These are phyloP conservation scores for Halichoerus grypus DNA, from an alignment of 2,113 vertebrate species.

Conservation along the genomic window DNA sequence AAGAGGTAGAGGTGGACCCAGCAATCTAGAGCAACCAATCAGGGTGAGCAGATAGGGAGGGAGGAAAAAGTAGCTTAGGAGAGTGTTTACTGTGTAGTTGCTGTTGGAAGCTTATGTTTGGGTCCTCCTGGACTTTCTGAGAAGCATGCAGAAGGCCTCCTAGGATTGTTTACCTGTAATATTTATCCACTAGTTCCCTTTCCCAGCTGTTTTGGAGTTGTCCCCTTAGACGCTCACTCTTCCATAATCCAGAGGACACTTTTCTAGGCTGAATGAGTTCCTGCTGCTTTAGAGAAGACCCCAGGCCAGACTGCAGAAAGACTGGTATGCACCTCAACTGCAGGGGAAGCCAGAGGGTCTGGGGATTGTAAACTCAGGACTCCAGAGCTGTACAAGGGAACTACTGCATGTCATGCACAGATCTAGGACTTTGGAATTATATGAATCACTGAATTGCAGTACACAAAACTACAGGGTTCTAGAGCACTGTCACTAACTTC, in stretches of 20 bases:
- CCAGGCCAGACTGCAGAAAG: neutral
- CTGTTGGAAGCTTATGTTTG: neutral
- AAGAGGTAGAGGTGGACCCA: rapidly evolving
- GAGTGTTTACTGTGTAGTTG: neutral
- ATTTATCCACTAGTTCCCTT: neutral
- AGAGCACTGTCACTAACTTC: neutral
- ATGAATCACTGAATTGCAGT: neutral
- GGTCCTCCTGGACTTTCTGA: neutral
- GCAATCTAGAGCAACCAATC: neutral
- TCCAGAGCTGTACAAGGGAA: neutral
- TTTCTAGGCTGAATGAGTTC: neutral
- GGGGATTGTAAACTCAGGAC: neutral
- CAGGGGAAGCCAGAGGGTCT: neutral
- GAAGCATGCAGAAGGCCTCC: neutral
- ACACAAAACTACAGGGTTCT: neutral
- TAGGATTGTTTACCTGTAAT: too few species aligned
- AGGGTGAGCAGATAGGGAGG: neutral
- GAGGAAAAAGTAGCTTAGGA: neutral
- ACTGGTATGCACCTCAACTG: neutral
- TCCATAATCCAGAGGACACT: neutral
- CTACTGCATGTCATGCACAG: too few species aligned
- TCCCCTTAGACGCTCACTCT: neutral
- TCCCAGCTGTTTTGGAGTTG: neutral
- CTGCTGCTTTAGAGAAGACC: neutral
- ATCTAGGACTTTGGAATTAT: neutral